phyloP scores from a whole-genome alignment of 2,113 vertebrate species.

The Lates calcarifer region DNA sequence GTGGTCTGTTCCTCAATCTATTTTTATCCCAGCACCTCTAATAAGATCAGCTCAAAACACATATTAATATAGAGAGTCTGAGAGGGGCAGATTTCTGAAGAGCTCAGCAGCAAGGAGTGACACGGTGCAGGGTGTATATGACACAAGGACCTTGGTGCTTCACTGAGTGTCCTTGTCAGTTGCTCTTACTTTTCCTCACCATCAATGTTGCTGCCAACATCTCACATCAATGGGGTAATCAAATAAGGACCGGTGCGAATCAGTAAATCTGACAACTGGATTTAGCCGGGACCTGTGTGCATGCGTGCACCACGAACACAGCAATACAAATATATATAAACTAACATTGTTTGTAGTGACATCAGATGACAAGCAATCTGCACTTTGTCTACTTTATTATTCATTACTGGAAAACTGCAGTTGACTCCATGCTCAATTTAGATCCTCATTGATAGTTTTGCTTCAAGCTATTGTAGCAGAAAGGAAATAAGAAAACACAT shows the following conservation, averaged over 20 bases:
- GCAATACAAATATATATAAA: background rate
- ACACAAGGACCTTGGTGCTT: conserved; percentile 70
- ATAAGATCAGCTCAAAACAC: conserved; percentile 69
- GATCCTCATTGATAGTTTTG: background rate
- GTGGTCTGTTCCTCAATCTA: conserved; percentile 45
- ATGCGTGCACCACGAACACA: conserved; percentile 1
- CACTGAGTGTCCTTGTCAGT: conserved; percentile 75
- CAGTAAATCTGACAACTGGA: conserved; percentile 68
- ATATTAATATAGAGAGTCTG: conserved; percentile 66
- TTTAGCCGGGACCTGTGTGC: conserved; percentile 41
- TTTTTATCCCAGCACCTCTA: conserved; percentile 60
- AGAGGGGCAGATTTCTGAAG: conserved; percentile 69
- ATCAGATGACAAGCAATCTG: background rate
- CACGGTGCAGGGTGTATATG: conserved; percentile 39
- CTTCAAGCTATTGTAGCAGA: background rate
- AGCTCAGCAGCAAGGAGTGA: conserved; percentile 69
- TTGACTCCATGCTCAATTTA: background rate
- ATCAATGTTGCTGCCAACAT: conserved; percentile 70
- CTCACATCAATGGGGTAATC: conserved; percentile 71
- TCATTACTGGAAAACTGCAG: background rate
- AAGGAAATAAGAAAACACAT: background rate
- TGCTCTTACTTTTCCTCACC: conserved; percentile 71
- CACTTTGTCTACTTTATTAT: background rate
- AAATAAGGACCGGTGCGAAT: conserved; percentile 70
- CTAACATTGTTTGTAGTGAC: background rate